Evolutionary conservation across 2,113 vertebrate genomes (phyloP).

Genomic region (Murina feae): DNA sequence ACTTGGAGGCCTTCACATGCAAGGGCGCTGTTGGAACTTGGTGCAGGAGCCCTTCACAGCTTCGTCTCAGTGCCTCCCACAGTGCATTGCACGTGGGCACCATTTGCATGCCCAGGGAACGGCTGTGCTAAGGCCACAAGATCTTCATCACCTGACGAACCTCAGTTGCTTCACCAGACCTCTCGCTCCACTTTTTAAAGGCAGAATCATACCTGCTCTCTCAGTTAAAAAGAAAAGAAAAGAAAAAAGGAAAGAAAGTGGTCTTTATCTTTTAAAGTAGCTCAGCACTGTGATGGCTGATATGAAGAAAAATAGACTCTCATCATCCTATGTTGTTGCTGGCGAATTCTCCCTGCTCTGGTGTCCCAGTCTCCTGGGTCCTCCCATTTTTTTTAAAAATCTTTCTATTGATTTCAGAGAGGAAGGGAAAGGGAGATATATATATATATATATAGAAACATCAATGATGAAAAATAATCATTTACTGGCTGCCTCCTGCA

Average conservation of each 20-base stretch:
- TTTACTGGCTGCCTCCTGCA: too few species aligned
- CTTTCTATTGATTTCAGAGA: too few species aligned
- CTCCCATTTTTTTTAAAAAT: too few species aligned
- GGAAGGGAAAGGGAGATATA: too few species aligned
- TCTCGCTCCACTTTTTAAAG: not conserved
- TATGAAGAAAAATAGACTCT: accelerated
- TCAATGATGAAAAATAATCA: too few species aligned
- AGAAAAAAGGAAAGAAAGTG: not conserved
- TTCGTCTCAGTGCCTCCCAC: not conserved
- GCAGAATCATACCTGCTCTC: not conserved
- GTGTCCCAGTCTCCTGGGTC: too few species aligned
- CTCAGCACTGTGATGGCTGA: not conserved
- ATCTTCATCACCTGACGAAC: not conserved
- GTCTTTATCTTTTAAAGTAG: not conserved
- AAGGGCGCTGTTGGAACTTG: not conserved
- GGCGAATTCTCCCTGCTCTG: not conserved
- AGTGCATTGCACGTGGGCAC: accelerated
- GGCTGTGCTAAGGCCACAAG: too few species aligned
- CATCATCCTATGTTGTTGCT: not conserved
- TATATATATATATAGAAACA: too few species aligned
- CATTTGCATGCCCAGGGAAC: not conserved
- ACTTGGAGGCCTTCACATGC: accelerated
- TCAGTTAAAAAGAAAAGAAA: not conserved
- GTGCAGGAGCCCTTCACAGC: accelerated
- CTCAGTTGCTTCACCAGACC: not conserved